phyloP scores from a whole-genome alignment of 1,140 invertebrate genomes.

The Drosophila gunungcola region DNA sequence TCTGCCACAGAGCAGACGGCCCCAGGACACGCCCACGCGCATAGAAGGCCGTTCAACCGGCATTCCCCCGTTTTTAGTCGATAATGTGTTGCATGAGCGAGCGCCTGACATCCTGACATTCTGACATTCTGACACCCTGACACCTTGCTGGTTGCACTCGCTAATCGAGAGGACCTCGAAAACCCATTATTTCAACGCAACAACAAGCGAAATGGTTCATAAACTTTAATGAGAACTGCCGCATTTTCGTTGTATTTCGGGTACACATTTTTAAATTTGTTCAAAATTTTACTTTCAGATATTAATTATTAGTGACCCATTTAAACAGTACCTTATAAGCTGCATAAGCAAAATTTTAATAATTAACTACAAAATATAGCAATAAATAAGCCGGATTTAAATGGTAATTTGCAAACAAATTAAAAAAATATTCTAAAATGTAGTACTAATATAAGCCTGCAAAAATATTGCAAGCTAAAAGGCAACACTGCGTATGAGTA shows the following conservation, averaged over 20 bases:
- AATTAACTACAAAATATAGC: too few relatives aligned
- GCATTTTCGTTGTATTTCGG: too few relatives aligned
- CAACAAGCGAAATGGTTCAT: neutral
- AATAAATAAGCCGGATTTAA: too few relatives aligned
- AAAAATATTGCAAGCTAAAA: neutral
- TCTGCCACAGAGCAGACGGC: constrained; percentile 27
- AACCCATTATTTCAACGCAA: neutral
- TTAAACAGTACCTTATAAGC: too few relatives aligned
- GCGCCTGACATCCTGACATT: constrained; percentile 32
- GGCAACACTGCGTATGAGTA: constrained; percentile 4
- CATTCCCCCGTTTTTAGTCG: neutral
- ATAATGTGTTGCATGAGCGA: constrained; percentile 54
- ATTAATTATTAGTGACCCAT: too few relatives aligned
- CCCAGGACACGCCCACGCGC: constrained; percentile 35
- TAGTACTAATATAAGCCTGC: neutral
- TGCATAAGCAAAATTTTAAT: too few relatives aligned
- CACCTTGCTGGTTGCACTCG: constrained; percentile 33
- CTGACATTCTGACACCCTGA: constrained; percentile 30
- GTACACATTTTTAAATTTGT: neutral
- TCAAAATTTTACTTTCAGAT: neutral
- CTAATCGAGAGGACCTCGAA: neutral
- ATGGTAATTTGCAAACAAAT: neutral
- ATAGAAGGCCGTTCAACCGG: constrained; percentile 22
- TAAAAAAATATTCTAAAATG: neutral
- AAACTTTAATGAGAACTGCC: neutral